A percentile compares a stretch with the other conserved stretches of the same genome.
Evolutionary conservation across 2,113 vertebrate genomes (phyloP).

Genomic region (Thinocorus orbignyianus): DNA sequence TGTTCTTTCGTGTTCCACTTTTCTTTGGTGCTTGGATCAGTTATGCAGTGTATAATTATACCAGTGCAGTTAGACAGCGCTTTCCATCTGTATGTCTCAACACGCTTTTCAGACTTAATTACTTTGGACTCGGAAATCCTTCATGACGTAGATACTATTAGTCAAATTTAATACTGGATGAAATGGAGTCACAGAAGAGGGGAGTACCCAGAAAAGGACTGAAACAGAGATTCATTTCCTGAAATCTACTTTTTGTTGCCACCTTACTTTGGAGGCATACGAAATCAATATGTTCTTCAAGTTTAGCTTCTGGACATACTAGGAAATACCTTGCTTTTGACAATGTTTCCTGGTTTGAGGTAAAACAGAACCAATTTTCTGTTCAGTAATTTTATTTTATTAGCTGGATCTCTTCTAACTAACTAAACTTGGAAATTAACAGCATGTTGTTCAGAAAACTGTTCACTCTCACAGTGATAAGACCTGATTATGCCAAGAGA

Average conservation of each 20-base stretch:
- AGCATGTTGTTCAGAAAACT: no score
- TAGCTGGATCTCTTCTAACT: no score
- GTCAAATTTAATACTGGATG: not conserved
- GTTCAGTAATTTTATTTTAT: no score
- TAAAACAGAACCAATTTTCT: no score
- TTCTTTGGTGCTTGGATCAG: conserved; percentile 33
- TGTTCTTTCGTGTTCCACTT: conserved; percentile 47
- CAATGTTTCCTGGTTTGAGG: not conserved
- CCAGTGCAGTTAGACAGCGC: not conserved
- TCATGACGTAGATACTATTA: not conserved
- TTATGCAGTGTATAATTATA: conserved; percentile 43
- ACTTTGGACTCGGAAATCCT: conserved; percentile 41
- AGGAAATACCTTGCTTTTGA: not conserved
- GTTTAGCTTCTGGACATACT: not conserved
- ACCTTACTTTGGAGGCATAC: not conserved
- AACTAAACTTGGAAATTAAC: no score
- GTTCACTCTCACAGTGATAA: no score
- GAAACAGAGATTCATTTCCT: not conserved
- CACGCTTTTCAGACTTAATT: conserved; percentile 25
- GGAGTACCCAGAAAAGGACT: not conserved
- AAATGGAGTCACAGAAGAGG: not conserved
- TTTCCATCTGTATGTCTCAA: conserved; percentile 49
- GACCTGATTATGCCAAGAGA: no score
- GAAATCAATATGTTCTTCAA: not conserved
- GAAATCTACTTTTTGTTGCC: not conserved